A percentile compares a stretch with the other conserved stretches of the same genome.
Conservation (phyloP, 2,888 invertebrate species). For the Artemia sinica region DNA sequence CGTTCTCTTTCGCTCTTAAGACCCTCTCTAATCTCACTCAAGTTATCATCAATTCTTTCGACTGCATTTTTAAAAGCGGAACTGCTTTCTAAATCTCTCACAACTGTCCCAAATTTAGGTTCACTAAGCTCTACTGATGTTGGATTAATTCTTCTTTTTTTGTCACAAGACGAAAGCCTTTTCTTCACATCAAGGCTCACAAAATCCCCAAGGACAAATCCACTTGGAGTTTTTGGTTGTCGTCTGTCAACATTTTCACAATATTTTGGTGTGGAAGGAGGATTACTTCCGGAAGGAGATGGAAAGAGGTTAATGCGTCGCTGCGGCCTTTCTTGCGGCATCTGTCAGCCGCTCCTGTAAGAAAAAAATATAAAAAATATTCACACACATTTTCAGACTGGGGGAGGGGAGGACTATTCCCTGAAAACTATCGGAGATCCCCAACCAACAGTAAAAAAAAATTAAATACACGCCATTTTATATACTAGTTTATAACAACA, state of each 20-base stretch:
- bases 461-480: too few relatives aligned
- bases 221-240: slow-evolving; percentile 3
- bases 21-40: slow-evolving; percentile 1
- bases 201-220: slow-evolving; percentile 11
- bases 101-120: slow-evolving; percentile 5
- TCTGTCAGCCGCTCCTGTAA: too few relatives aligned
- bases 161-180: slow-evolving; percentile 9
- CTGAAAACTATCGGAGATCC: too few relatives aligned
- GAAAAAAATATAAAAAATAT: too few relatives aligned
- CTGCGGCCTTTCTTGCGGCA: too few relatives aligned
- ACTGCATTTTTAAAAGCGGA: not conserved
- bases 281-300: too few relatives aligned
- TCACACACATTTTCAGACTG: too few relatives aligned
- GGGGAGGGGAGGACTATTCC: too few relatives aligned
- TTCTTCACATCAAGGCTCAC: not conserved
- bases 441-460: too few relatives aligned
- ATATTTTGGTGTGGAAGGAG: too few relatives aligned
- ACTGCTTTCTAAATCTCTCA: slow-evolving; percentile 11
- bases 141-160: slow-evolving; percentile 12
- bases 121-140: not conserved
- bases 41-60: not conserved
- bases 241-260: not conserved
- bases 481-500: too few relatives aligned
- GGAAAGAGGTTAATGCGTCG: too few relatives aligned
- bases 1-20: not conserved